These are phyloP conservation scores for Eupithecia vulgata DNA, from an alignment of 2,888 invertebrate genomes.

Conservation along the genomic window DNA sequence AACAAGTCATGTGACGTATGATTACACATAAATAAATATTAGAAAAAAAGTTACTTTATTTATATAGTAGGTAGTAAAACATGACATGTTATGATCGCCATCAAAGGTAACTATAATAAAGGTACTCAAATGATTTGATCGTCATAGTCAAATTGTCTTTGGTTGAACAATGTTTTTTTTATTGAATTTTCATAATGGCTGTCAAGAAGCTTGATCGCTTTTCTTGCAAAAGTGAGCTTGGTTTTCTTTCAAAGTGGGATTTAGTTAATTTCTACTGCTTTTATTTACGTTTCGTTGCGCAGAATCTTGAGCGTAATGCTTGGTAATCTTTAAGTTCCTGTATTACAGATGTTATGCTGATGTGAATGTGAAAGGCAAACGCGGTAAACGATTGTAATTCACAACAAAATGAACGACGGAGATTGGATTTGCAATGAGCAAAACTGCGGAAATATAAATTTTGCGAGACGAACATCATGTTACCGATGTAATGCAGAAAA, in stretches of 20 bases:
- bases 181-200: conserved; percentile 67
- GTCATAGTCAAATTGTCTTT: conserved; percentile 37
- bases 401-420: conserved; percentile 81
- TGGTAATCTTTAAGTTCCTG: conserved; percentile 47
- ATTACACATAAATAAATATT: neutral
- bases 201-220: conserved; percentile 77
- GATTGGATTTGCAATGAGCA: conserved; percentile 87
- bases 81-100: neutral
- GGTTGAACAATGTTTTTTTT: conserved; percentile 49
- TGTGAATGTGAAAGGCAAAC: conserved; percentile 47
- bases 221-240: conserved; percentile 79
- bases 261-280: conserved; percentile 62
- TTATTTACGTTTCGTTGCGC: conserved; percentile 67
- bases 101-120: neutral
- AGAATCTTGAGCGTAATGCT: conserved; percentile 47
- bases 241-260: conserved; percentile 73
- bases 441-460: conserved; percentile 96
- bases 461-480: conserved; percentile 94
- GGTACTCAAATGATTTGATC: conserved; percentile 40
- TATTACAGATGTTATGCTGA: conserved; percentile 48
- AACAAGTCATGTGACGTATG: neutral
- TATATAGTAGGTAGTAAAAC: neutral
- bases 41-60: neutral
- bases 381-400: conserved; percentile 44
- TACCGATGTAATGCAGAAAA: conserved; percentile 94